Base-by-base conservation (phyloP, 2,888 invertebrate species). In the Lycocerus yunnanus region DNA sequence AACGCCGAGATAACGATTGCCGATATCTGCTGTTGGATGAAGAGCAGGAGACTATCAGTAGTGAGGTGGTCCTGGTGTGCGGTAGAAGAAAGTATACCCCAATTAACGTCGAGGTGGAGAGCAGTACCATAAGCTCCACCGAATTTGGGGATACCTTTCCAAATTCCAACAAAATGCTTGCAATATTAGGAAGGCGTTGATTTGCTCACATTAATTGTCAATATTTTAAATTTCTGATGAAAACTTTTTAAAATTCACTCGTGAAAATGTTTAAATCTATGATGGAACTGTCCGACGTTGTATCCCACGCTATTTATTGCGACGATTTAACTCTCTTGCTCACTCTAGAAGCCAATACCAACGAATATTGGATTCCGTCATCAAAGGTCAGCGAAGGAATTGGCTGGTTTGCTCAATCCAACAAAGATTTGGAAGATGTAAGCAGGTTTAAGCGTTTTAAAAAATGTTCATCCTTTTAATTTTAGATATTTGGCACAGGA, bases 331-430 rank as follows among this genome's bases (percentile, higher is more conserved):
- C 84, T n/a, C 74, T 84, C 43, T 76, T 86, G 81, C 72, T 85
- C 18, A 80, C 80, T 3, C 74, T 83, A 11, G 84, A 85, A 61
- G 71, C 73, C 14, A 77, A 76, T 13, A 79, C 80, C n/a, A 80
- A 80, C 43, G 85, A 85, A 67, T 84, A 83, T 72, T 85, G 84
- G 84, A 77, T 86, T 70, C 85, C 86, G 10, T 81, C 81, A 5
- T 76, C 81, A 4, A 84, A 82, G 80, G 80, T 82, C 11, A 15
- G 75, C 15, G 58, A 77, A 5, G 81, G 80, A 13, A 74, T 73
- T 4, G 80, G 82, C 10, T 85, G 85, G 84, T 70, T 79, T 5
- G 78, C 76, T 20, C 75, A 82, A 18, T 74, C 82, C 15, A 20
- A 68, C 5, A 83, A 81, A 66, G 85, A 85, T 75, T 78, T 83